Conservation (phyloP, 2,888 invertebrate species). For the Campoplex capitator region DNA sequence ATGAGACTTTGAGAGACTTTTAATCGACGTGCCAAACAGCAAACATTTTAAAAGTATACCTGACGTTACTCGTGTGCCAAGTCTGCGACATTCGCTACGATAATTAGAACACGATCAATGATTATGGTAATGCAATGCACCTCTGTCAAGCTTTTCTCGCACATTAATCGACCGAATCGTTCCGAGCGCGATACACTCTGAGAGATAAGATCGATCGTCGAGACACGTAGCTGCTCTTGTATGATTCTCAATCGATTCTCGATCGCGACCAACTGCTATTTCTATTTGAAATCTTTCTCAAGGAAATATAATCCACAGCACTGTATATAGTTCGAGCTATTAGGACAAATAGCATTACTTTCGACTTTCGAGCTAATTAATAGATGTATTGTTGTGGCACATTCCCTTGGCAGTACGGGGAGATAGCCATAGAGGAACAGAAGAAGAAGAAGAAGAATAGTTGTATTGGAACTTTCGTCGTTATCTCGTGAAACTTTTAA, state of each 20-base stretch:
- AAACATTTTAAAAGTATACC: constrained; percentile 17
- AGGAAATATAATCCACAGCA: constrained; percentile 34
- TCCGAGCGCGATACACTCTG: constrained; percentile 35
- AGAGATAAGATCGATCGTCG: constrained; percentile 27
- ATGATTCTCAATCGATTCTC: constrained; percentile 1
- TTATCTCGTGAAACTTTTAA: constrained; percentile 55
- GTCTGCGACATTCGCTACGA: constrained; percentile 53
- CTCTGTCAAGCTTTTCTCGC: constrained; percentile 30
- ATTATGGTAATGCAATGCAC: constrained; percentile 60
- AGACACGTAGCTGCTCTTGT: constrained; percentile 12
- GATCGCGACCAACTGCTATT: not conserved
- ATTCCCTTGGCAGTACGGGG: no score
- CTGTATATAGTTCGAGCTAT: constrained; percentile 14
- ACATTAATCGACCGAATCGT: constrained; percentile 7
- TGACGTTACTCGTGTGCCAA: constrained; percentile 38
- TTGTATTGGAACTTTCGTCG: constrained; percentile 13
- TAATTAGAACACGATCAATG: constrained; percentile 65
- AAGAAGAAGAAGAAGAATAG: no score
- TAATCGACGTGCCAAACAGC: constrained; percentile 49
- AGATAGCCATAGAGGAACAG: no score
- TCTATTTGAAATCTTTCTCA: constrained; percentile 11
- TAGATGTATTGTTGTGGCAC: constrained; percentile 22
- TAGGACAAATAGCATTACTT: constrained; percentile 60
- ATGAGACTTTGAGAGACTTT: constrained; percentile 15
- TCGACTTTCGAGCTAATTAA: constrained; percentile 65